Percentiles rank a stretch among this genome's conserved stretches.
Evolutionary conservation across 2,797 vertebrate genomes (phyloP).

Genomic region (Cossypha dichroa): DNA sequence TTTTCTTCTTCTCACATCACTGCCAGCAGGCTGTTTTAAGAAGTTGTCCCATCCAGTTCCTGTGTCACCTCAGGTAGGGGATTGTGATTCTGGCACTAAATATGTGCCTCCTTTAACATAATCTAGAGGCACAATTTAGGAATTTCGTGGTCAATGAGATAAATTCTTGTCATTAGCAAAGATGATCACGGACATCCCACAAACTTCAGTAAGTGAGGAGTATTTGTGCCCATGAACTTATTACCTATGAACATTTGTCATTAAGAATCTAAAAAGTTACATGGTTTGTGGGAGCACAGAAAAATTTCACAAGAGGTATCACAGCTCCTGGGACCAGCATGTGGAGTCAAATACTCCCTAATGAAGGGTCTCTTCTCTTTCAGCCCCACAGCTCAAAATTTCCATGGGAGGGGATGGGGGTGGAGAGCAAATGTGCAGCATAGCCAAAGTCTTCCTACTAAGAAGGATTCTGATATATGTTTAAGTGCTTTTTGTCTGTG

Average conservation of each 20-base stretch:
- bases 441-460: background rate
- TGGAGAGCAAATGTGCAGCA: background rate
- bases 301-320: background rate
- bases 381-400: background rate
- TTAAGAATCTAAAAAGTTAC: background rate
- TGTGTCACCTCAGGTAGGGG: background rate
- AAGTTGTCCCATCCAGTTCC: background rate
- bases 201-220: background rate
- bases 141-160: background rate
- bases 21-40: background rate
- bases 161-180: background rate
- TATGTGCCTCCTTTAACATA: background rate
- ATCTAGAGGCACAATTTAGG: background rate
- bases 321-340: background rate
- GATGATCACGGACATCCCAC: background rate
- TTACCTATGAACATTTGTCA: background rate
- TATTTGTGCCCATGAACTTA: background rate
- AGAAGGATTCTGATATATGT: background rate
- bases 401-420: background rate
- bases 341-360: background rate
- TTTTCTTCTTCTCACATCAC: background rate
- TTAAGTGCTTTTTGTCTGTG: background rate
- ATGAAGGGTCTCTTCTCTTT: background rate
- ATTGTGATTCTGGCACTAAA: background rate
- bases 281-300: background rate